Conservation (phyloP, 2,888 invertebrate genomes). For the Marasmarcha lunaedactyla region DNA sequence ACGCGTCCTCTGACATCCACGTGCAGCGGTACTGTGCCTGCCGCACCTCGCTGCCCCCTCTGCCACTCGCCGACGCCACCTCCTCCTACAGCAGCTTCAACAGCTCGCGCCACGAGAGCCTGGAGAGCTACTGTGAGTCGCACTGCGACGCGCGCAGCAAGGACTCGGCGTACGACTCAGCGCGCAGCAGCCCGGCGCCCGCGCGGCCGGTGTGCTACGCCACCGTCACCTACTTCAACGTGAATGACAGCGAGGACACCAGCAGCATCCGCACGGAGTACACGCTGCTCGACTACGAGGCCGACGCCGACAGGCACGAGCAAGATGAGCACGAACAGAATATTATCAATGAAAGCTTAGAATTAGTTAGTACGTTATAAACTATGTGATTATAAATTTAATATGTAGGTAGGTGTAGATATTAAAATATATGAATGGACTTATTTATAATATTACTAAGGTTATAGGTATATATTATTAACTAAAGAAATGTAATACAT, state of each 20-base stretch:
- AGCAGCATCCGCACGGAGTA: slow-evolving; percentile 59
- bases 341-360: slow-evolving; percentile 54
- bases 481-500: too few relatives aligned
- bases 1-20: slow-evolving; percentile 53
- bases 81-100: slow-evolving; percentile 43
- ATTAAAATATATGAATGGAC: too few relatives aligned
- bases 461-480: too few relatives aligned
- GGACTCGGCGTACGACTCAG: slow-evolving; percentile 59
- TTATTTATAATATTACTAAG: too few relatives aligned
- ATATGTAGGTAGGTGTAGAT: too few relatives aligned
- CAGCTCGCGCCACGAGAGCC: slow-evolving; percentile 42
- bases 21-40: slow-evolving; percentile 51
- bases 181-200: slow-evolving; percentile 42
- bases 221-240: slow-evolving; percentile 55
- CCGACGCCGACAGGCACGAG: slow-evolving; percentile 26
- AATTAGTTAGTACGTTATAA: slow-evolving; percentile 56
- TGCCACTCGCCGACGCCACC: slow-evolving; percentile 32
- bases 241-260: slow-evolving; percentile 56
- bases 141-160: slow-evolving; percentile 23
- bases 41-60: slow-evolving; percentile 35
- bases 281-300: slow-evolving; percentile 46
- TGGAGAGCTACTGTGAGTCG: slow-evolving; percentile 38
- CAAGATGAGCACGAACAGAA: slow-evolving; percentile 49
- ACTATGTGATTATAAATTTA: slow-evolving; percentile 9
- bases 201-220: slow-evolving; percentile 45